These are phyloP conservation scores for Macquaria ambigua DNA, from an alignment of 2,113 vertebrate species.

Conservation along the genomic window DNA sequence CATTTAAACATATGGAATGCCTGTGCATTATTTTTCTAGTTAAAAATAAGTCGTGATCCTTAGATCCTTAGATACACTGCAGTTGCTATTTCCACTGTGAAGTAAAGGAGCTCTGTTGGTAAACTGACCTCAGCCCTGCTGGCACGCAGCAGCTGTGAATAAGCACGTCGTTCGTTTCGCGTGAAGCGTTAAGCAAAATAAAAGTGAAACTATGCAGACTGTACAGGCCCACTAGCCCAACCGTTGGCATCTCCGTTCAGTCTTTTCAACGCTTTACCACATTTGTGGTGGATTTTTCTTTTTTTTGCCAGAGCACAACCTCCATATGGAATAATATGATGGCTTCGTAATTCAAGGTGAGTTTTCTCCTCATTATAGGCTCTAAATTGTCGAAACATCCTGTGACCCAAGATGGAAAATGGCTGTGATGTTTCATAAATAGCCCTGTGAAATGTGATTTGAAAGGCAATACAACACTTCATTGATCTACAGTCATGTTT, in stretches of 20 bases:
- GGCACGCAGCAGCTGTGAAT: not conserved
- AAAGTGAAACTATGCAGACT: constrained; percentile 54
- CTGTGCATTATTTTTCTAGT: not conserved
- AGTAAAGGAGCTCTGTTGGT: not conserved
- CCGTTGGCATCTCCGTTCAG: not conserved
- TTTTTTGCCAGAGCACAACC: too few species aligned
- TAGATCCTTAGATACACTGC: accelerated
- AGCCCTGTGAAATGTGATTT: not conserved
- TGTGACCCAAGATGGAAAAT: not conserved
- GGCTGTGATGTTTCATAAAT: not conserved
- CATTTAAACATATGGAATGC: not conserved
- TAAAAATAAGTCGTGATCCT: not conserved
- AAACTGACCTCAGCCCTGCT: not conserved
- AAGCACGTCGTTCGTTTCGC: not conserved
- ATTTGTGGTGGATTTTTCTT: not conserved
- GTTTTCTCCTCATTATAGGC: not conserved
- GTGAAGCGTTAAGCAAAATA: not conserved
- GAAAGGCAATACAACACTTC: not conserved
- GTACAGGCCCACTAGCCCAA: accelerated
- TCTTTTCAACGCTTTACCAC: too few species aligned
- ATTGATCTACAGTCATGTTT: not conserved
- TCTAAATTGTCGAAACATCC: too few species aligned
- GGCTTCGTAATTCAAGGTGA: not conserved
- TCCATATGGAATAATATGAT: not conserved
- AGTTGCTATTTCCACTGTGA: not conserved